These are phyloP conservation scores for Drosophila kepulauana DNA, from an alignment of 1,140 invertebrate genomes.

Conservation along the genomic window DNA sequence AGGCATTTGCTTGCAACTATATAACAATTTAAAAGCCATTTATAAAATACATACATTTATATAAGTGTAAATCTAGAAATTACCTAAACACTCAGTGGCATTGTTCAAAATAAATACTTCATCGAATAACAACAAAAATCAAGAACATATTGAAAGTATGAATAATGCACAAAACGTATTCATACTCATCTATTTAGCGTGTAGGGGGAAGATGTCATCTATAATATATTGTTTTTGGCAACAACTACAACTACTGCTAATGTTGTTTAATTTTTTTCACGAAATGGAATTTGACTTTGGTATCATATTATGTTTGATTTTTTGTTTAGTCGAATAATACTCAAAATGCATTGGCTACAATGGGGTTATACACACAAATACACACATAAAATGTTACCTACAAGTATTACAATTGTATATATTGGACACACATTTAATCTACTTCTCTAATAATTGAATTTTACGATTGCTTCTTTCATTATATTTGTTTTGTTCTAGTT, in stretches of 20 bases:
- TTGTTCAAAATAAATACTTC: conserved; percentile 65
- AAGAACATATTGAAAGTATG: conserved; percentile 42
- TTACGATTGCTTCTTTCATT: conserved; percentile 75
- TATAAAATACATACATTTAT: conserved; percentile 45
- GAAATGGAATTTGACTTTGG: conserved; percentile 64
- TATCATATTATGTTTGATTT: conserved; percentile 48
- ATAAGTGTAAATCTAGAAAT: conserved; percentile 29
- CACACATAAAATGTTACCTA: conserved; percentile 53
- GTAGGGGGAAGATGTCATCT: conserved; percentile 61
- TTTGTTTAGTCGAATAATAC: conserved; percentile 60
- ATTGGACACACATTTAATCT: conserved; percentile 69
- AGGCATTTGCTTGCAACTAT: conserved; percentile 34
- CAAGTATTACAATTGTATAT: conserved; percentile 50
- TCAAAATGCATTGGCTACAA: conserved; percentile 69
- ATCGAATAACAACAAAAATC: conserved; percentile 62
- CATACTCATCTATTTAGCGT: conserved; percentile 19
- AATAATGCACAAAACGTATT: conserved; percentile 19
- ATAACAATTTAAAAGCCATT: conserved; percentile 53
- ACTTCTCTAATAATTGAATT: conserved; percentile 79
- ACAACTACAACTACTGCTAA: conserved; percentile 61
- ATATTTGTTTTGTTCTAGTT: conserved; percentile 52
- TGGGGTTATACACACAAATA: conserved; percentile 46
- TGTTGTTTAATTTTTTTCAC: conserved; percentile 40
- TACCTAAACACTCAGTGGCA: conserved; percentile 37
- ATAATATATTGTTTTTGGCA: conserved; percentile 57